Base-by-base conservation (phyloP, 2,797 vertebrate genomes). In the Trachops cirrhosus region DNA sequence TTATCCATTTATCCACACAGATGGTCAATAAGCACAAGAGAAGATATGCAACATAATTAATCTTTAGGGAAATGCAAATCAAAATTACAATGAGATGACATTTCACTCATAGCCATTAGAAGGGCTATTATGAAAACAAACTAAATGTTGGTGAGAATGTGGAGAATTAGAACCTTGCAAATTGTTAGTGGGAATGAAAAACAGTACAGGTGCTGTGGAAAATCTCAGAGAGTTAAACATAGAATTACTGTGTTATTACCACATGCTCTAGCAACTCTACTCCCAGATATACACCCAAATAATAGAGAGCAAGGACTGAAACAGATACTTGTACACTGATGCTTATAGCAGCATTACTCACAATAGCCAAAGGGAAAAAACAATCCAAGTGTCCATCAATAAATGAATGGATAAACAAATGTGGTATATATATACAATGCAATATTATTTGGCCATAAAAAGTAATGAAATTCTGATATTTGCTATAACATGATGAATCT, bases 401-500 rank as follows among this genome's bases (percentile, higher is more conserved):
- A 86, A 80, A 75, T 70, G 46, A 93, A 29, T 5, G 3, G 34
- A 86, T 80, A 89, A 80, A 88, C 34, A 74, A 77, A 82, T 82
- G 10, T 62, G n/a, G 16, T 64, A 46, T 41, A 87, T 12, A 77
- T 3, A 73, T 9, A 86, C 26, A 93, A 78, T 26, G 8, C 19
- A 71, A 67, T 80, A 86, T 48, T 83, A 86, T 79, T 70, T 37
- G 46, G 44, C 71, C 19, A 71, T 46, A 73, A 91, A 93, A 93
- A 93, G 39, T 52, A 77, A 83, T 67, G 29, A 29, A 86, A 83
- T 93, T 83, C 86, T 62, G 48, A 90, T 75, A 90, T 57, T 59
- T 44, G 22, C 29, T 74, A 50, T 9, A 85, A 74, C 44, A 37
- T 8, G 39, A 85, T 64, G 73, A 88, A 89, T 29, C 85, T 39